Evolutionary conservation across 1,140 invertebrate genomes (phyloP), one percentile per base, ranked within the genome.

Genomic region (Drosophila carrolli): DNA sequence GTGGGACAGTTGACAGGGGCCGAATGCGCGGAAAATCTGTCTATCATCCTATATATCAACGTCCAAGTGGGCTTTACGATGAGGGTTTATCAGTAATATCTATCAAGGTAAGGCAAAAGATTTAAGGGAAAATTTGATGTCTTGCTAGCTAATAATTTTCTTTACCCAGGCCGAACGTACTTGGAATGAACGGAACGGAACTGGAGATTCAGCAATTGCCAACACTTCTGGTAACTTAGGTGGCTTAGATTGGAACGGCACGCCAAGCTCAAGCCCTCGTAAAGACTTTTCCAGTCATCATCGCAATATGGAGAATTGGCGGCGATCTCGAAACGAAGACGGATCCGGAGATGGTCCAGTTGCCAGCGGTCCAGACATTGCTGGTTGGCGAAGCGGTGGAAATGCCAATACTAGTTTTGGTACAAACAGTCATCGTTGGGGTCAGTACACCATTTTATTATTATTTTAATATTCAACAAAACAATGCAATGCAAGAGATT

Each of bases 131-230:
- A 16, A 29, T 16, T 0, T 10, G 14, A 37, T 19, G 11, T 6
- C 2, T 53, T 53, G 29, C 14, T 51, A 11, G 10, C 32, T 53
- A 16, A n/a, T 58, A 13, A 23, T 8, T 58, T 50, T 16, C 6
- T 19, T 13, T 11, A 3, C 16, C 10, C 23, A 90, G 90, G 48
- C 74, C 13, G 86, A 92, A 71, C 92, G 94, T 4, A 92, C 92
- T 23, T 95, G 95, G 94, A 93, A 92, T 44, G 95, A 95, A 77
- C 83, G 95, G 60, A 95, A 95, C 83, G 95, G 95, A 1, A 94
- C 92, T n/a, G 93, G 93, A n/a, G 88, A 81, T 27, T 75, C 80
- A 8, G 23, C 51, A 0, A 58, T 57, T 7, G 27, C 80, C 8
- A 71, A 65, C 13, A 29, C 48, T n/a, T 14, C 65, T 0, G 13